Evolutionary conservation across 2,113 vertebrate species (phyloP), one percentile per base, ranked within the genome.

Genomic region (Alces alces): DNA sequence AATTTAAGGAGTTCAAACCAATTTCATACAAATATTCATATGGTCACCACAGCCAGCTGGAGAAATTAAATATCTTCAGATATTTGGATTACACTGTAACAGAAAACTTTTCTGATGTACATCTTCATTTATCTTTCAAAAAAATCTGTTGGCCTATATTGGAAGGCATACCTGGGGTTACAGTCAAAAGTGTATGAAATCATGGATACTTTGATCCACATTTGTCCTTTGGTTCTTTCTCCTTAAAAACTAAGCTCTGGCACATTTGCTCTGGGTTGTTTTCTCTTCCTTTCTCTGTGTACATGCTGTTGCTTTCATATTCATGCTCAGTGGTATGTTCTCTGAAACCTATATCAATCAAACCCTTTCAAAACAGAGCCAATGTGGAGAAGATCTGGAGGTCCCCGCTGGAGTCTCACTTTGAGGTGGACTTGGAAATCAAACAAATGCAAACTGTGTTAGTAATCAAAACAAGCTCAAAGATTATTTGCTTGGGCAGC

Each of bases 391-490:
- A 84, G 57, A 94, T 84, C 78, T 92, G 28, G 55, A 82, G 45
- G 36, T 43, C 89, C 15, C 76, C 47, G 7, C 2, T 55, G 54
- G 70, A 89, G 80, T 82, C 43, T n/a, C 30, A 54, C 86, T 95
- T 79, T 54, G 80, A 84, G 47, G 89, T 27, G 12, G 64, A 87
- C 82, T 94, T 97, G 91, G 50, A 96, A 98, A 93, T 52, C 93
- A 97, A 96, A 93, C 76, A 95, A 36, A 80, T 93, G 58, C 84
- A 95, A 97, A 95, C 57, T 61, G 16, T 57, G 23, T 50, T 94
- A 79, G 82, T 98, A 94, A 97, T 95, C 84, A 96, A 91, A 97
- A 97, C 39, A 66, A 86, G 58, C 86, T 90, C 94, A 92, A 96
- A 43, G 19, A 86, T 8, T 17, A 92, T 96, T 89, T 98, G 55